Evolutionary conservation across 2,888 invertebrate genomes (phyloP).

Genomic region (Campopleginae sp.): DNA sequence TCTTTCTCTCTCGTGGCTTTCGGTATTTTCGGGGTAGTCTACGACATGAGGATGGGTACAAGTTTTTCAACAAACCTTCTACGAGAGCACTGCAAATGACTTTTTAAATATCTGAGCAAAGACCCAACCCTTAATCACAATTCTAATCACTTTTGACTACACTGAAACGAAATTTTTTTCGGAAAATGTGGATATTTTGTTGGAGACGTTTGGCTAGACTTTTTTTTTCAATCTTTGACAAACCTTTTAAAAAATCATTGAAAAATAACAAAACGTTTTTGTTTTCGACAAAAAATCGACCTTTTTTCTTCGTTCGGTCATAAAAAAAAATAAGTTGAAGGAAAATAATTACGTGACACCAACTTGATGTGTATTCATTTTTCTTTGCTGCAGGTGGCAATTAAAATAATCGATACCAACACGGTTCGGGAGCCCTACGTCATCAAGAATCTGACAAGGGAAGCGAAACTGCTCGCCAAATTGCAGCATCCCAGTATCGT

Average conservation of each 20-base stretch:
- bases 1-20: no score
- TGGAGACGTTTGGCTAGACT: no score
- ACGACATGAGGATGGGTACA: background rate
- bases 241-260: no score
- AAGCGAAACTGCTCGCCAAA: slow-evolving; percentile 89
- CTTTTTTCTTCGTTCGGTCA: no score
- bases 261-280: no score
- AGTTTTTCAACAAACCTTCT: background rate
- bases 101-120: background rate
- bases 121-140: background rate
- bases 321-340: no score
- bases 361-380: background rate
- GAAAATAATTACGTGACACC: background rate
- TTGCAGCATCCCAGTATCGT: slow-evolving; percentile 90
- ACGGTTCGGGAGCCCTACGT: slow-evolving; percentile 91
- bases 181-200: no score
- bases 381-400: slow-evolving; percentile 87
- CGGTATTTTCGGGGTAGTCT: background rate
- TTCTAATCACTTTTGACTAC: background rate
- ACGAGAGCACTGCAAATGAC: background rate
- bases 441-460: slow-evolving; percentile 89
- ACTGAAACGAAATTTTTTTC: no score
- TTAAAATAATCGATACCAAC: slow-evolving; percentile 90
- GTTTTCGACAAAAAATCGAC: no score
- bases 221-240: no score